Conservation (phyloP, 2,888 invertebrate genomes). For the Drosophila rellima region DNA sequence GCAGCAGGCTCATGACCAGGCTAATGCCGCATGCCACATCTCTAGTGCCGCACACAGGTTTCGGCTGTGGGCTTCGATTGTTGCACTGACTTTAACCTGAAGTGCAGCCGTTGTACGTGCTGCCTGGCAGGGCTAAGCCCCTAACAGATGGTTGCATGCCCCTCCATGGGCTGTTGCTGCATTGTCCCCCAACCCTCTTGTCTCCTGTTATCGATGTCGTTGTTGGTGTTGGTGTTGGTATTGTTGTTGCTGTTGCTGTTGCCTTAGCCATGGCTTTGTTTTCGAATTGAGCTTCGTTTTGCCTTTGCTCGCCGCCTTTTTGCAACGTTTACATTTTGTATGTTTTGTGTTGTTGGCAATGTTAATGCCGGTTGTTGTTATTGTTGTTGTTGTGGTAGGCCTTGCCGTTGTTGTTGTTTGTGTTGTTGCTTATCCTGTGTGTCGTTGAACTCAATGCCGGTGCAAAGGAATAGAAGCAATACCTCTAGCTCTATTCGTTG, state of each 20-base stretch:
- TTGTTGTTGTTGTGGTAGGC: conserved; percentile 61
- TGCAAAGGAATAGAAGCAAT: conserved; percentile 53
- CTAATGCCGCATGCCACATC: conserved; percentile 9
- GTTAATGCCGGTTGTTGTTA: conserved; percentile 70
- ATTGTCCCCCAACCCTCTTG: conserved; percentile 37
- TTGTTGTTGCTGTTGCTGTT: conserved; percentile 47
- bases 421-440: conserved; percentile 71
- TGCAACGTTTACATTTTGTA: conserved; percentile 76
- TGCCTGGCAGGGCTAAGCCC: conserved; percentile 36
- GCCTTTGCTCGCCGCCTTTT: conserved; percentile 66
- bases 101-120: conserved; percentile 59
- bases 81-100: conserved; percentile 59
- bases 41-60: conserved; percentile 7
- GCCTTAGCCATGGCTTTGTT: conserved; percentile 74
- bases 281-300: conserved; percentile 68
- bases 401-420: conserved; percentile 30
- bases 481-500: conserved; percentile 53
- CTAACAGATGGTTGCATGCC: conserved; percentile 26
- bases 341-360: conserved; percentile 57
- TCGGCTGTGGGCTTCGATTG: conserved; percentile 30
- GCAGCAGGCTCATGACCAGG: conserved; percentile 5
- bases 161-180: background rate
- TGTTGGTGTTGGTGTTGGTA: conserved; percentile 50
- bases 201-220: background rate
- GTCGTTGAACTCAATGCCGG: conserved; percentile 70